These are phyloP conservation scores for Drosophila gunungcola DNA, from an alignment of 1,140 invertebrate species.

Conservation along the genomic window DNA sequence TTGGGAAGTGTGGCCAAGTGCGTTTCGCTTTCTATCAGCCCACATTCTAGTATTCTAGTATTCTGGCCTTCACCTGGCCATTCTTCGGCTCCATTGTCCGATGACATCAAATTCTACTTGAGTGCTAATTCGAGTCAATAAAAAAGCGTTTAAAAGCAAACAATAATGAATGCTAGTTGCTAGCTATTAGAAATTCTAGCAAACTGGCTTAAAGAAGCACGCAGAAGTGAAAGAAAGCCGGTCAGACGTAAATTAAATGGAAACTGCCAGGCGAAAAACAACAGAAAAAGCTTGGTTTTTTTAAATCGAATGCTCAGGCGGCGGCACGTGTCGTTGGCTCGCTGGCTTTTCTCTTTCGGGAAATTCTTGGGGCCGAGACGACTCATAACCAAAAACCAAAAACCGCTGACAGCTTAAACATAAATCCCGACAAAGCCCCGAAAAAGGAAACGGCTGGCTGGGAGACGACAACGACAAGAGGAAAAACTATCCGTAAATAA, in stretches of 20 bases:
- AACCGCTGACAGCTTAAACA: conserved; percentile 68
- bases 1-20: conserved; percentile 46
- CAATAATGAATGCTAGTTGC: conserved; percentile 53
- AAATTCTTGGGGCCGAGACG: conserved; percentile 72
- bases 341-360: conserved; percentile 45
- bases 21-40: conserved; percentile 76
- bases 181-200: conserved; percentile 72
- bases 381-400: conserved; percentile 69
- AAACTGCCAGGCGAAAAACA: conserved; percentile 53
- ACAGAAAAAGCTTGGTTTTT: conserved; percentile 39
- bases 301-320: conserved; percentile 45
- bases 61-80: conserved; percentile 43
- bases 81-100: conserved; percentile 45
- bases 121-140: conserved; percentile 73
- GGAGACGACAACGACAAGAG: conserved; percentile 3
- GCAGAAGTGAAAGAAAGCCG: conserved; percentile 65
- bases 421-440: conserved; percentile 63
- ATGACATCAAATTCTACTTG: conserved; percentile 79
- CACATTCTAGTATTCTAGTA: conserved; percentile 48
- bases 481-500: conserved; percentile 43
- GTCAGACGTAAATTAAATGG: conserved; percentile 66
- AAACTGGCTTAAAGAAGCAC: conserved; percentile 61
- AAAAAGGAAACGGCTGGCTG: conserved; percentile 33
- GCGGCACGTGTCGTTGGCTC: conserved; percentile 62
- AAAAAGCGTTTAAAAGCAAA: conserved; percentile 69